Percentiles rank a stretch among this genome's conserved stretches.
phyloP scores from a whole-genome alignment of 2,797 vertebrate genomes.

The Acipenser oxyrinchus region DNA sequence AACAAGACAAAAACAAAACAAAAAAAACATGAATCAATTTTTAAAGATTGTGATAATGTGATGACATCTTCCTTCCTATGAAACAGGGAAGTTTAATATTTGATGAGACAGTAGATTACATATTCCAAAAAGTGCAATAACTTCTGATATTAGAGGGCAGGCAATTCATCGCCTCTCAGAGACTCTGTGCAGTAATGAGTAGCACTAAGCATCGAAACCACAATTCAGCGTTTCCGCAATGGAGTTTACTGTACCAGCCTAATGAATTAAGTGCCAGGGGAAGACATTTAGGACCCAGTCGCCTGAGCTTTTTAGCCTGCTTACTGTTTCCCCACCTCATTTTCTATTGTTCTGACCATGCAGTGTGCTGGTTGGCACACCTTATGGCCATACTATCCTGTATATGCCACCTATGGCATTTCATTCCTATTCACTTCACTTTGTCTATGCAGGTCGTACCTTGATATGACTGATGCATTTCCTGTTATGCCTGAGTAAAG shows the following conservation, averaged over 20 bases:
- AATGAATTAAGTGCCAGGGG: not conserved
- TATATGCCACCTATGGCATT: no score
- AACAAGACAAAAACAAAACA: slow-evolving; percentile 12
- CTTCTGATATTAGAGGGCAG: slow-evolving; percentile 51
- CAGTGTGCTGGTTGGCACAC: no score
- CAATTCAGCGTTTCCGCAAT: not conserved
- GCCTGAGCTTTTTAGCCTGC: not conserved
- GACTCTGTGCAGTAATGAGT: slow-evolving; percentile 28
- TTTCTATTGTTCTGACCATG: no score
- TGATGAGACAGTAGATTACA: slow-evolving; percentile 41
- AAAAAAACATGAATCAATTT: slow-evolving; percentile 41
- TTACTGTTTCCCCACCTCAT: no score
- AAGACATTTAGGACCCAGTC: not conserved
- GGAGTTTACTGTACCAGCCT: no score
- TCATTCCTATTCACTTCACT: no score
- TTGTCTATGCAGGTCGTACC: no score
- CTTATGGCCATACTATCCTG: no score
- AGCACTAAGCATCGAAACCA: not conserved
- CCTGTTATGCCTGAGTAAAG: no score
- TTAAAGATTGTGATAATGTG: slow-evolving; percentile 54
- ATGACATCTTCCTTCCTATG: slow-evolving; percentile 67
- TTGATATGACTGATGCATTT: no score
- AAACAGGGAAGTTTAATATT: slow-evolving; percentile 52
- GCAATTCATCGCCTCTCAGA: slow-evolving; percentile 40
- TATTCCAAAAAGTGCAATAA: slow-evolving; percentile 20